Conservation (phyloP, 2,888 invertebrate genomes). For the Dicyrtoma fusca region DNA sequence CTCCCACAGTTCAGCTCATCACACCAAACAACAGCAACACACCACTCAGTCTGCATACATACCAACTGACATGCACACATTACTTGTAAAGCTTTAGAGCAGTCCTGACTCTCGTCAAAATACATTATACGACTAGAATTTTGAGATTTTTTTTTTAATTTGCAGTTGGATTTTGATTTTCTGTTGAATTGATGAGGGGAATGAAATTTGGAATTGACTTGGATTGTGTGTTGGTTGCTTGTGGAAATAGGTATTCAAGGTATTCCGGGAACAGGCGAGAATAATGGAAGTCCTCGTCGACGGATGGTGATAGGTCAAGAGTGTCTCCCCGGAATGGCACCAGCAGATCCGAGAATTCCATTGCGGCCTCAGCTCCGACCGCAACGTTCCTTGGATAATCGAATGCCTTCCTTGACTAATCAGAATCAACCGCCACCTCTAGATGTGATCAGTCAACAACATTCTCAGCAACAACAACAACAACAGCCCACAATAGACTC, state of each 20-base stretch:
- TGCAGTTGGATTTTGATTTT: too few species aligned
- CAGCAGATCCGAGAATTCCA: slow-evolving; percentile 46
- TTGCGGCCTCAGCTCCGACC: slow-evolving; percentile 55
- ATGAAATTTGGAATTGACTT: background rate
- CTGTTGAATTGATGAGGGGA: background rate
- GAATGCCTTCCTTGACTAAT: slow-evolving; percentile 41
- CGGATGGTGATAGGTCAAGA: slow-evolving; percentile 53
- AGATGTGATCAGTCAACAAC: background rate
- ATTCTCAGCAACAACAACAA: slow-evolving; percentile 30
- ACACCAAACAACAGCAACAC: too few species aligned
- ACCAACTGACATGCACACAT: too few species aligned
- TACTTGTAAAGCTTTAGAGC: too few species aligned
- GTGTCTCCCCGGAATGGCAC: slow-evolving; percentile 32
- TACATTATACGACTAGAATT: too few species aligned
- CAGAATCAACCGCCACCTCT: background rate
- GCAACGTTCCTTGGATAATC: slow-evolving; percentile 56
- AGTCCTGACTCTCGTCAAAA: too few species aligned
- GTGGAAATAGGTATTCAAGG: slow-evolving; percentile 47
- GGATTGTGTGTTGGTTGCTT: background rate
- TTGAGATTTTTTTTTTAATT: background rate
- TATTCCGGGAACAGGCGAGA: slow-evolving; percentile 39
- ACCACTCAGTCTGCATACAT: too few species aligned
- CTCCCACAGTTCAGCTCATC: too few species aligned
- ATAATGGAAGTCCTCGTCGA: slow-evolving; percentile 47
- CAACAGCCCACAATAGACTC: slow-evolving; percentile 34